Percentiles rank a stretch among this genome's conserved stretches.
These are phyloP conservation scores for Hemithea aestivaria DNA, from an alignment of 2,888 invertebrate species.

Conservation along the genomic window DNA sequence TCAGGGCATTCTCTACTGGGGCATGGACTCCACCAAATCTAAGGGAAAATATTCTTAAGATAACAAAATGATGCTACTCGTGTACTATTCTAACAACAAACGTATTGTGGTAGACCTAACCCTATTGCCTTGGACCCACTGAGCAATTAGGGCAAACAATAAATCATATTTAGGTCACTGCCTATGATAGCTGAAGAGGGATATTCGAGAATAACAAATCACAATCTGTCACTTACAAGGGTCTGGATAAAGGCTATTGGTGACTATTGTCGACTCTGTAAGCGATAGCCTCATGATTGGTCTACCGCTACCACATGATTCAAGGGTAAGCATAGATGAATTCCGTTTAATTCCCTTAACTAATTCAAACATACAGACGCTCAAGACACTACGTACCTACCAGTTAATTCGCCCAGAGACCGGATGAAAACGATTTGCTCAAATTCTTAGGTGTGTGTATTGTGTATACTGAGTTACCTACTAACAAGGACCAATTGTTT, in stretches of 20 bases:
- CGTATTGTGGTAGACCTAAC: neutral
- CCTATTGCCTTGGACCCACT: constrained; percentile 13
- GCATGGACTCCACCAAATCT: constrained; percentile 92
- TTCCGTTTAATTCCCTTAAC: constrained; percentile 67
- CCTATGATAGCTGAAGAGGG: constrained; percentile 18
- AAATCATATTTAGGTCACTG: constrained; percentile 15
- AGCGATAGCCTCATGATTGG: constrained; percentile 11
- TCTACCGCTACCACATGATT: constrained; percentile 26
- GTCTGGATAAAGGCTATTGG: constrained; percentile 19
- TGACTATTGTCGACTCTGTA: constrained; percentile 22
- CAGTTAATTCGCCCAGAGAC: constrained; percentile 68
- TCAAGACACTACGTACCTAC: constrained; percentile 53
- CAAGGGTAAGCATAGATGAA: constrained; percentile 52
- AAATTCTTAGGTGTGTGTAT: constrained; percentile 60
- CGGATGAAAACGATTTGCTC: constrained; percentile 76
- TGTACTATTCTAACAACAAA: too few relatives aligned
- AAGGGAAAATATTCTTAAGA: constrained; percentile 21
- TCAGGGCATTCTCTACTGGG: constrained; percentile 89
- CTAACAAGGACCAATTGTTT: constrained; percentile 49
- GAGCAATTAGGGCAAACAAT: constrained; percentile 11
- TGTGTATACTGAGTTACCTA: constrained; percentile 49
- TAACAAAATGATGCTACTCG: too few relatives aligned
- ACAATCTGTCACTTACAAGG: constrained; percentile 27
- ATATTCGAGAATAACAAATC: constrained; percentile 28
- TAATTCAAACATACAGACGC: constrained; percentile 61